Percentiles rank a stretch among this genome's conserved stretches.
phyloP scores from a whole-genome alignment of 2,113 vertebrate genomes.

The Dicerorhinus sumatrensis region DNA sequence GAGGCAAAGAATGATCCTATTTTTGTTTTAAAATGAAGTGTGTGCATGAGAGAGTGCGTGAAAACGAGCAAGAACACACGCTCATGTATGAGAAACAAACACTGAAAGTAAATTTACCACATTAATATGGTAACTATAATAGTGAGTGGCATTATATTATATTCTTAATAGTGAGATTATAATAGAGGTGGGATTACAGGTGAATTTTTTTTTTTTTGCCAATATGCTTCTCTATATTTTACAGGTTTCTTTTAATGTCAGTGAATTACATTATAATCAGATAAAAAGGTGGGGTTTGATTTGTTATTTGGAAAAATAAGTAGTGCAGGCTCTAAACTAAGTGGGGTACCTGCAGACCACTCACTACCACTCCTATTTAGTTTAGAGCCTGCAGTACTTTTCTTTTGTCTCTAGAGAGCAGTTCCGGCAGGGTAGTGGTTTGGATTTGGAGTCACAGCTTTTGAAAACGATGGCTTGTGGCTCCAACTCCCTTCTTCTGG shows the following conservation, averaged over 20 bases:
- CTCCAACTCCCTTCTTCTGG: not conserved
- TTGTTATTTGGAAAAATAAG: not conserved
- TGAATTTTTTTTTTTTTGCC: not conserved
- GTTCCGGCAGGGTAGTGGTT: not conserved
- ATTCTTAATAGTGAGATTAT: not conserved
- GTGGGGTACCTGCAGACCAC: not conserved
- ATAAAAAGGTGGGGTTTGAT: not conserved
- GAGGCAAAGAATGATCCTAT: not conserved
- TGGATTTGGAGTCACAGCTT: not conserved
- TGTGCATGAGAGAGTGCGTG: not conserved
- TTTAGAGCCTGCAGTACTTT: not conserved
- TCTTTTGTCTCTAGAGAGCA: not conserved
- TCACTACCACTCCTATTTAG: not conserved
- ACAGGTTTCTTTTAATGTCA: conserved; percentile 33
- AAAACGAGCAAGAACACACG: not conserved
- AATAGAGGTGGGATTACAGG: not conserved
- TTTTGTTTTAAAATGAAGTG: conserved; percentile 9
- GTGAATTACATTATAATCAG: not conserved
- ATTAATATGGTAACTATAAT: not conserved
- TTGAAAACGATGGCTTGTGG: not conserved
- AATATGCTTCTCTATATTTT: not conserved
- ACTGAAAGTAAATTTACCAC: not conserved
- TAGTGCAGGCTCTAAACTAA: not conserved
- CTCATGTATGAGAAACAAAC: not conserved
- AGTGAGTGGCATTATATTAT: not conserved